Evolutionary conservation across 2,113 vertebrate species (phyloP), one percentile per base, ranked within the genome.

Genomic region (Tautogolabrus adspersus): DNA sequence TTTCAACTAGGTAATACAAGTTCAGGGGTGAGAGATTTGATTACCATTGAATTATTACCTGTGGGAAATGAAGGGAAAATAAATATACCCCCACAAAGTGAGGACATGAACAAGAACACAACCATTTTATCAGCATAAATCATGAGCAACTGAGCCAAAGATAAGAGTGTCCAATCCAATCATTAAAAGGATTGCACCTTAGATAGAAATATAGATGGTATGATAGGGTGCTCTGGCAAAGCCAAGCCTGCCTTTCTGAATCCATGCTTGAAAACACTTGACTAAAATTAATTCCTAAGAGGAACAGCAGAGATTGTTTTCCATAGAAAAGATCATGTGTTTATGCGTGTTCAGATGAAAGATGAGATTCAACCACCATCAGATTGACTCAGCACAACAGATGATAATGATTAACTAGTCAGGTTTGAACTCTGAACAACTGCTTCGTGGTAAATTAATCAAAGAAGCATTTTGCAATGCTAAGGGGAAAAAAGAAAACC

Each of bases 341-440:
- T 49, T 81, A 49, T 66, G 18, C 60, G 10, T 18, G 63, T 61
- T 73, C 21, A 10, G 40, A 77, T 38, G 66, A 62, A 63, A 30
- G 40, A 56, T 40, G 66, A 51, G 62, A 65, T 10, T 54, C 44
- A 58, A 47, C 56, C 62, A 57, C 57, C 61, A 66, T 72, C 55
- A 81, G 22, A 69, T 40, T 44, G 18, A 57, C 55, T 85, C 68
- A 73, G 74, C 15, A 72, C 30, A 70, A 66, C 38, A 73, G 51
- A 57, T 44, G 66, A 77, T 66, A 52, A 78, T 77, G 82, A 89
- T 82, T 64, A 84, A 84, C 75, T 63, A 40, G 15, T 49, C 51
- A 47, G 58, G 13, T 8, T 76, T 60, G 13, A 56, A 70, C 0
- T 67, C 7, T 65, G 69, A 63, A 56, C 65, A 71, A 79, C 78